Conservation (phyloP, 2,888 invertebrate genomes). For the Gortyna flavago region DNA sequence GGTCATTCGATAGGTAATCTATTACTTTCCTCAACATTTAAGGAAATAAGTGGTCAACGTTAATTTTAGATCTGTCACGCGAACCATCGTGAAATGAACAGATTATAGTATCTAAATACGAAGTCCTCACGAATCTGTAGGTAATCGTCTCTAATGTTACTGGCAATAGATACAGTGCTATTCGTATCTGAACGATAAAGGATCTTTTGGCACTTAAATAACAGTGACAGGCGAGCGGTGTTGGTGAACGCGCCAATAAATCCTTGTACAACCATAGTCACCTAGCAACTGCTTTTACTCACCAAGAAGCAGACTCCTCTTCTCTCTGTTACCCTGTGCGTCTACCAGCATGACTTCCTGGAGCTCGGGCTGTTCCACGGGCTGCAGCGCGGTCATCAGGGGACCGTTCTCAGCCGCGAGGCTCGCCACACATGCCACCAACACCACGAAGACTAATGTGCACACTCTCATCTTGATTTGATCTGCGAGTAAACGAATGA, state of each 20-base stretch:
- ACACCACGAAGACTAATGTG: conserved; percentile 73
- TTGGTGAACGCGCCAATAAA: neutral
- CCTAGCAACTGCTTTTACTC: conserved; percentile 1
- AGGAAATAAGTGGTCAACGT: neutral
- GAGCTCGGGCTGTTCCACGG: conserved; percentile 52
- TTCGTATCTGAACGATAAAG: too few species aligned
- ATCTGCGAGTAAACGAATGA: conserved; percentile 19
- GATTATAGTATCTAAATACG: neutral
- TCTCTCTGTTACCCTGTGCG: conserved; percentile 72
- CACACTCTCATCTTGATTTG: conserved; percentile 67
- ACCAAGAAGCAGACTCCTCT: conserved; percentile 83
- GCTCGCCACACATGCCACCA: conserved; percentile 78
- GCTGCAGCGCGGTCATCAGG: conserved; percentile 72
- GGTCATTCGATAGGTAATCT: neutral
- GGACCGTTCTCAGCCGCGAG: conserved; percentile 76
- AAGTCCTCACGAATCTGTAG: neutral
- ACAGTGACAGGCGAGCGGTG: too few species aligned
- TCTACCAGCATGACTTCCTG: conserved; percentile 62
- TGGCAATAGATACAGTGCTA: too few species aligned
- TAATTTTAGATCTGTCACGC: neutral
- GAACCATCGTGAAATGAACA: neutral
- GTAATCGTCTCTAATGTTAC: neutral
- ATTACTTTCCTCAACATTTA: neutral
- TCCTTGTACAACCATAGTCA: neutral
- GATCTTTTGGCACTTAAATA: too few species aligned